These are phyloP conservation scores for Actinemys pallida DNA, from an alignment of 2,113 vertebrate species.

Conservation along the genomic window DNA sequence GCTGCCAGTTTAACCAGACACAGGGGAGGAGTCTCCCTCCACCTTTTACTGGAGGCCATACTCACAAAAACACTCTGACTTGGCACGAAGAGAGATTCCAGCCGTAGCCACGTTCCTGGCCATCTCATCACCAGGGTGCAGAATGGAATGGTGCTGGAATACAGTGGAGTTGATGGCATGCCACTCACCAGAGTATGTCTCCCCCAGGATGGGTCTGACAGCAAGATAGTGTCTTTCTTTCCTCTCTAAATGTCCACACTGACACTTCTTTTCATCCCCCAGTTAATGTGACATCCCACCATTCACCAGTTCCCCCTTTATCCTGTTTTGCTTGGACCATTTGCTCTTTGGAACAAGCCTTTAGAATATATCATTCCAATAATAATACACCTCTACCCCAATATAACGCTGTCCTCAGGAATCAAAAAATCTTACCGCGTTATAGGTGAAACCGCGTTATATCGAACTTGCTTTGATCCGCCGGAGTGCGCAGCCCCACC, in stretches of 20 bases:
- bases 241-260: not conserved
- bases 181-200: not conserved
- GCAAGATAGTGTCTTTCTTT: rapidly evolving
- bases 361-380: not conserved
- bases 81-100: not conserved
- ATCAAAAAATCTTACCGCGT: too few species aligned
- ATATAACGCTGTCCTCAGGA: too few species aligned
- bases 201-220: not conserved
- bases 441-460: too few species aligned
- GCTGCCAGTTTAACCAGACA: too few species aligned
- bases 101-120: not conserved
- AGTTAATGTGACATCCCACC: not conserved
- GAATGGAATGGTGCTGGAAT: not conserved
- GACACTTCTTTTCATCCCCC: not conserved
- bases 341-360: not conserved
- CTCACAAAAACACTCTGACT: not conserved
- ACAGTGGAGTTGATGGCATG: not conserved
- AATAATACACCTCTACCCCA: not conserved
- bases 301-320: not conserved
- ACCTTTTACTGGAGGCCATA: too few species aligned
- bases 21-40: not conserved
- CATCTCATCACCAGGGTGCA: not conserved
- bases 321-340: not conserved
- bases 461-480: too few species aligned
- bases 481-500: too few species aligned